Base-by-base conservation (phyloP, 2,888 invertebrate genomes). In the Pristionchus entomophagus region DNA sequence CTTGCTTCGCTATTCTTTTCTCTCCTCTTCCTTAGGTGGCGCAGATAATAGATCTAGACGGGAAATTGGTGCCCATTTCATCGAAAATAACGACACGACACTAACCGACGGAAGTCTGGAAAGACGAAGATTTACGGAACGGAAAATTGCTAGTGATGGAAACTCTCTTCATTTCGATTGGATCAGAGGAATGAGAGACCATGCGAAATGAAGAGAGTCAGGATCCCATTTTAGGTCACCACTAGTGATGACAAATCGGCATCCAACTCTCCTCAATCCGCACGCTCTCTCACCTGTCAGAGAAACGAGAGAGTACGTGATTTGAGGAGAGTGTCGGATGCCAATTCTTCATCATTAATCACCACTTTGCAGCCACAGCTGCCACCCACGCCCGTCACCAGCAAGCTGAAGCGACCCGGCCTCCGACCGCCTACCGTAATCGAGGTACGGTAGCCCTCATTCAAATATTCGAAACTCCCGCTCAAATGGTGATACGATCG, bases 351-450 rank as follows among this genome's bases (percentile, higher is more conserved):
- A n/a, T n/a, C n/a, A n/a, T n/a, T n/a, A n/a, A n/a, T n/a, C n/a
- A n/a, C n/a, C n/a, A n/a, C n/a, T n/a, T n/a, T n/a, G n/a, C n/a
- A n/a, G n/a, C n/a, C n/a, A n/a, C n/a, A n/a, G n/a, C n/a, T n/a
- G n/a, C n/a, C 45, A 10, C 45, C n/a, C 6, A 80, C 78, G 32
- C 49, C 78, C 29, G 12, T 35, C 14, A 32, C 73, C 1, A 69
- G 69, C 69, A 73, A 73, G 73, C 38, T 80, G 49, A 80, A 53
- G 51, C 49, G 51, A 41, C 32, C 53, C 32, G 78, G 78, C 17
- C 78, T 80, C 19, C 78, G 78, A 17, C 78, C 51, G 6, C 78
- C 78, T 12, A 29, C 78, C 14, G 51, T 80, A 0, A n/a, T 51
- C 19, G 78, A 80, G 78, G 78, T 80, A 78, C 65, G 17, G 29